A percentile compares a stretch with the other conserved stretches of the same genome.
These are phyloP conservation scores for Theretra japonica DNA, from an alignment of 2,888 invertebrate genomes.

Conservation along the genomic window DNA sequence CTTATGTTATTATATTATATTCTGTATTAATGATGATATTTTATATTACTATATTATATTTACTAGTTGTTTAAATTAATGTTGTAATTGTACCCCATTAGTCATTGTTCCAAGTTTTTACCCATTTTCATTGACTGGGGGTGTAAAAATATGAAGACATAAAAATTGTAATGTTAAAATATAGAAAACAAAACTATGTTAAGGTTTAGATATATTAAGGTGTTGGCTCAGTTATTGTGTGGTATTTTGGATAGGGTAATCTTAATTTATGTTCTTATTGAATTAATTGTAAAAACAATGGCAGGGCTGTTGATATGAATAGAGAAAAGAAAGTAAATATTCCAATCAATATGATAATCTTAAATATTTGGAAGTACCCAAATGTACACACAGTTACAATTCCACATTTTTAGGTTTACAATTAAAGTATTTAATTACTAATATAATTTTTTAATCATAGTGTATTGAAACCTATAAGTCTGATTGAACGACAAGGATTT, in stretches of 20 bases:
- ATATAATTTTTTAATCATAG: not conserved
- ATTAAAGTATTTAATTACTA: not conserved
- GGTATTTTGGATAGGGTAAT: not conserved
- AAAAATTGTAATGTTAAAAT: too few relatives aligned
- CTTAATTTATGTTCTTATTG: not conserved
- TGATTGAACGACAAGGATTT: not conserved
- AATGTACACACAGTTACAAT: too few relatives aligned
- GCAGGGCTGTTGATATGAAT: not conserved
- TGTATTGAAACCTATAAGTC: constrained; percentile 14
- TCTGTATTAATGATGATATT: too few relatives aligned
- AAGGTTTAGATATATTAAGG: not conserved
- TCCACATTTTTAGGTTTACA: too few relatives aligned
- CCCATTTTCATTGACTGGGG: too few relatives aligned
- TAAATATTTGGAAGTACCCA: not conserved
- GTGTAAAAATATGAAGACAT: too few relatives aligned
- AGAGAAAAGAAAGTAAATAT: not conserved
- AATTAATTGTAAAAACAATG: not conserved
- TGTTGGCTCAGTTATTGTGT: constrained; percentile 5
- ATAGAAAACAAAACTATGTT: not conserved
- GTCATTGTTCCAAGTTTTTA: too few relatives aligned
- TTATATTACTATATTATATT: not conserved
- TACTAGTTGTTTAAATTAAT: not conserved
- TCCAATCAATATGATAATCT: not conserved
- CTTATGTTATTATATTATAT: not conserved
- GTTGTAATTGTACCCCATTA: too few relatives aligned